Evolutionary conservation across 1,140 invertebrate species (phyloP).

Genomic region (Anadara kagoshimensis): DNA sequence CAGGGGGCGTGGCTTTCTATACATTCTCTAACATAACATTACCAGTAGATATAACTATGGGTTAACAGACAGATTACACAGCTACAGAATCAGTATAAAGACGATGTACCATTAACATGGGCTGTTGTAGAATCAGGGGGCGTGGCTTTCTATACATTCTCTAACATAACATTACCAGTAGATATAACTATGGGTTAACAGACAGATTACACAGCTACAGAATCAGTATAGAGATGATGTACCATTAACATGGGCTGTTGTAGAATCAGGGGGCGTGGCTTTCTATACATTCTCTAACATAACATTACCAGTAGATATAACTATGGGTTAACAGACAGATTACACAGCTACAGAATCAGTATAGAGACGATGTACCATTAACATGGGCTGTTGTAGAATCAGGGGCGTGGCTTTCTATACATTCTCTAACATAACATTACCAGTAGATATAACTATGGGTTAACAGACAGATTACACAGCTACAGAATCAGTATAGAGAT

Average conservation of each 20-base stretch:
- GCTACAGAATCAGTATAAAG: slow-evolving; percentile 19
- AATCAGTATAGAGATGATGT: slow-evolving; percentile 45
- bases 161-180: background rate
- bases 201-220: too few relatives aligned
- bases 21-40: background rate
- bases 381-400: slow-evolving; percentile 66
- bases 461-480: too few relatives aligned
- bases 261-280: slow-evolving; percentile 63
- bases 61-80: too few relatives aligned
- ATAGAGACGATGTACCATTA: slow-evolving; percentile 54
- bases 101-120: slow-evolving; percentile 60
- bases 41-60: background rate
- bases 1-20: slow-evolving; percentile 66
- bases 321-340: background rate
- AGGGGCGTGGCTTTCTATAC: slow-evolving; percentile 66
- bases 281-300: slow-evolving; percentile 49
- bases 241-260: slow-evolving; percentile 64
- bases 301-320: background rate
- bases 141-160: slow-evolving; percentile 59
- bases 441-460: background rate
- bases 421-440: slow-evolving; percentile 1
- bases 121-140: slow-evolving; percentile 67
- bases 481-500: slow-evolving; percentile 35
- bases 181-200: too few relatives aligned
- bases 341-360: background rate